These are phyloP conservation scores for Ips nitidus DNA, from an alignment of 1,140 invertebrate species.

Conservation along the genomic window DNA sequence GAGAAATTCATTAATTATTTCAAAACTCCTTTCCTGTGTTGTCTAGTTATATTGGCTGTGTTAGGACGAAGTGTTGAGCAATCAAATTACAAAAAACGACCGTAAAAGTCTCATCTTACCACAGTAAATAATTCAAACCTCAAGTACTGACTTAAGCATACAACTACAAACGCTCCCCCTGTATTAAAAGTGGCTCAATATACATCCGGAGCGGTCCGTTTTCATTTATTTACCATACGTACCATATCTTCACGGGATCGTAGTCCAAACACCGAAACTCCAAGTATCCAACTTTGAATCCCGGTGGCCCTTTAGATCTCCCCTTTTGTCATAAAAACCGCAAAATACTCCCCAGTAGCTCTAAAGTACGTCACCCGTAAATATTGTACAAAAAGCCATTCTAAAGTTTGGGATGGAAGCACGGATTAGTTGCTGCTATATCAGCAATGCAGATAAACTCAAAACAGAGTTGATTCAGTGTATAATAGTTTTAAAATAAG, in stretches of 20 bases:
- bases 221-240: constrained; percentile 29
- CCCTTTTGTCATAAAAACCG: constrained; percentile 27
- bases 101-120: too few relatives aligned
- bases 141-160: too few relatives aligned
- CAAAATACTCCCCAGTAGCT: constrained; percentile 25
- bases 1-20: too few relatives aligned
- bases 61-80: too few relatives aligned
- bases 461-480: not conserved
- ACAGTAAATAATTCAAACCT: too few relatives aligned
- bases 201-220: constrained; percentile 5
- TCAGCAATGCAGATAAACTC: constrained; percentile 10
- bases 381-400: constrained; percentile 21
- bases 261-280: constrained; percentile 23
- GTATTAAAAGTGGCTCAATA: constrained; percentile 14
- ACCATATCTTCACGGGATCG: constrained; percentile 21
- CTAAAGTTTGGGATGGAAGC: constrained; percentile 15
- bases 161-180: too few relatives aligned
- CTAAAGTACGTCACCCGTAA: constrained; percentile 13
- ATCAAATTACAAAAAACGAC: too few relatives aligned
- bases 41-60: too few relatives aligned
- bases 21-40: too few relatives aligned
- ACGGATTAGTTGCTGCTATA: constrained; percentile 3
- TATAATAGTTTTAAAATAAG: too few relatives aligned
- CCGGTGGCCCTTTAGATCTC: constrained; percentile 23
- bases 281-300: constrained; percentile 27